phyloP scores from a whole-genome alignment of 2,888 invertebrate genomes.

The Aleiodes alternator region DNA sequence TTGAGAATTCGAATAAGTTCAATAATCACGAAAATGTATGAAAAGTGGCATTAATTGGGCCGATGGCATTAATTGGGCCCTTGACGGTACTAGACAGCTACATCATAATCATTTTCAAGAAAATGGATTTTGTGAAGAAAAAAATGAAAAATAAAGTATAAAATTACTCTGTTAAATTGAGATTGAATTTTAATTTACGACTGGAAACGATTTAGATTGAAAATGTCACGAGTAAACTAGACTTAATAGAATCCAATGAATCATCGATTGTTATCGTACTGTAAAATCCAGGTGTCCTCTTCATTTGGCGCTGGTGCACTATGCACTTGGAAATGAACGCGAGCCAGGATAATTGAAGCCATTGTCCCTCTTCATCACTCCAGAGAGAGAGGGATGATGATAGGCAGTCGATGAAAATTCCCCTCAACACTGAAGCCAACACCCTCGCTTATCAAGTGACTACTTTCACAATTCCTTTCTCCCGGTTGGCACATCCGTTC shows the following conservation, averaged over 20 bases:
- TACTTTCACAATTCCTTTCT: conserved; percentile 19
- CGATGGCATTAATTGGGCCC: no score
- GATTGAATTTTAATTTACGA: conserved; percentile 32
- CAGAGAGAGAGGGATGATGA: conserved; percentile 41
- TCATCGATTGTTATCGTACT: conserved; percentile 50
- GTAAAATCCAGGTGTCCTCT: conserved; percentile 36
- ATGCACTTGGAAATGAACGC: conserved; percentile 33
- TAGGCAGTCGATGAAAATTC: conserved; percentile 54
- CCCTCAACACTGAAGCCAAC: conserved; percentile 1
- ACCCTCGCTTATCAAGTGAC: conserved; percentile 38
- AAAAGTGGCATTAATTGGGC: no score
- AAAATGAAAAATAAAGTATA: no score
- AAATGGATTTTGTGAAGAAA: no score
- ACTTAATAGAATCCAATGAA: conserved; percentile 56
- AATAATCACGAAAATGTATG: no score
- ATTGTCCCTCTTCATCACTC: conserved; percentile 57
- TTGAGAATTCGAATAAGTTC: no score
- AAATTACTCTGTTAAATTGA: background rate
- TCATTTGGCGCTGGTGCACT: conserved; percentile 18
- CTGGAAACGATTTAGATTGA: conserved; percentile 52
- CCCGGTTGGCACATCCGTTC: conserved; percentile 21
- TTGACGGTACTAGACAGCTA: no score
- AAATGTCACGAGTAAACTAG: conserved; percentile 53
- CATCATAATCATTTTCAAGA: no score
- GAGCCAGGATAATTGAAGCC: conserved; percentile 55